Evolutionary conservation across 2,888 invertebrate genomes (phyloP).

Genomic region (Andricus curvator): DNA sequence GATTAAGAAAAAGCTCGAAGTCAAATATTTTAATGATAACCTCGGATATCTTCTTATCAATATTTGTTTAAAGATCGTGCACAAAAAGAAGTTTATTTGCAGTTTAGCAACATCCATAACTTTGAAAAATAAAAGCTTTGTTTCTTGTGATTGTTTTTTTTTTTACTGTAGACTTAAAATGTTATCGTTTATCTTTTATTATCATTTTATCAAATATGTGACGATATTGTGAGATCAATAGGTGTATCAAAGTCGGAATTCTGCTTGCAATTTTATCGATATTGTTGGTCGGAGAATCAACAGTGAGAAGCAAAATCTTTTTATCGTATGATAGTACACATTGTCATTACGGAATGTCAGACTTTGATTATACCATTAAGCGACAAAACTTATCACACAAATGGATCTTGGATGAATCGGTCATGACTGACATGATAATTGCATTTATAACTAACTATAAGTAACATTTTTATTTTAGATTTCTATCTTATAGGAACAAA

Average conservation of each 20-base stretch:
- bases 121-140: too few species aligned
- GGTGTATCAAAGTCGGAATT: background rate
- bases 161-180: background rate
- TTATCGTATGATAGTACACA: background rate
- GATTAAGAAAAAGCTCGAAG: background rate
- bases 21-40: background rate
- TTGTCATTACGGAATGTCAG: background rate
- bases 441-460: too few species aligned
- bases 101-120: background rate
- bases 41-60: background rate
- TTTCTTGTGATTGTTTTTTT: background rate
- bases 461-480: too few species aligned
- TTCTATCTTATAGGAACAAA: too few species aligned
- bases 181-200: background rate
- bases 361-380: constrained; percentile 5
- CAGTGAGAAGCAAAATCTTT: constrained; percentile 21
- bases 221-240: background rate
- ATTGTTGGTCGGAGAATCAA: background rate
- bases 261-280: constrained; percentile 4
- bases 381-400: constrained; percentile 2
- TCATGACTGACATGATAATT: background rate
- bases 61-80: background rate
- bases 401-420: background rate
- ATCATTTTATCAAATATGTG: background rate
- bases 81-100: background rate